These are phyloP conservation scores for Pteronotus mesoamericanus DNA, from an alignment of 2,797 vertebrate species.

Conservation along the genomic window DNA sequence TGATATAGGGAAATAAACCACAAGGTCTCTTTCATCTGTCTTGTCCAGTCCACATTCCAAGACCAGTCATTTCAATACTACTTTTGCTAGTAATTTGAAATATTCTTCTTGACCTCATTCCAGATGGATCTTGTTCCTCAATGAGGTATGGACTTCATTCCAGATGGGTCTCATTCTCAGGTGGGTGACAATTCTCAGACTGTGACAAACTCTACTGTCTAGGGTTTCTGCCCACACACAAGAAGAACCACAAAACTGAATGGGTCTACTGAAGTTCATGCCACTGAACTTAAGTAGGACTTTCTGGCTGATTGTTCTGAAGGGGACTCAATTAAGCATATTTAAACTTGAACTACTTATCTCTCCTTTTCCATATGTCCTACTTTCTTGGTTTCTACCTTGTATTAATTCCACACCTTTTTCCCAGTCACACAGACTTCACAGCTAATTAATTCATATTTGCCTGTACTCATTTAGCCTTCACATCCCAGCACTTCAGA, in stretches of 20 bases:
- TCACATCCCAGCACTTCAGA: background rate
- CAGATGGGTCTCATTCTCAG: background rate
- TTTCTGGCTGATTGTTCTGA: background rate
- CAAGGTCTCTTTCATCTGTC: background rate
- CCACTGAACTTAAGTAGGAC: background rate
- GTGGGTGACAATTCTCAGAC: background rate
- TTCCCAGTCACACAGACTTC: background rate
- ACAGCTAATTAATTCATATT: background rate
- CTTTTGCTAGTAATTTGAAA: background rate
- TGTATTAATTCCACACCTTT: background rate
- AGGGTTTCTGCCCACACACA: constrained; percentile 10
- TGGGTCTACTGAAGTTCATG: background rate
- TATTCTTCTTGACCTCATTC: background rate
- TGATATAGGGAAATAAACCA: background rate
- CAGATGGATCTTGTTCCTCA: background rate
- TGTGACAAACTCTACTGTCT: background rate
- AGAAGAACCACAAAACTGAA: background rate
- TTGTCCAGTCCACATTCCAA: background rate
- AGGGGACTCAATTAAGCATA: background rate
- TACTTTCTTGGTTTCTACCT: background rate
- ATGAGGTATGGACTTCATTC: background rate
- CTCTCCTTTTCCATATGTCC: background rate
- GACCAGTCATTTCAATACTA: background rate
- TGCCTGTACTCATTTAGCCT: background rate
- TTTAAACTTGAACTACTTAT: background rate